Evolutionary conservation across 2,113 vertebrate species (phyloP).

Genomic region (Montifringilla adamsi): DNA sequence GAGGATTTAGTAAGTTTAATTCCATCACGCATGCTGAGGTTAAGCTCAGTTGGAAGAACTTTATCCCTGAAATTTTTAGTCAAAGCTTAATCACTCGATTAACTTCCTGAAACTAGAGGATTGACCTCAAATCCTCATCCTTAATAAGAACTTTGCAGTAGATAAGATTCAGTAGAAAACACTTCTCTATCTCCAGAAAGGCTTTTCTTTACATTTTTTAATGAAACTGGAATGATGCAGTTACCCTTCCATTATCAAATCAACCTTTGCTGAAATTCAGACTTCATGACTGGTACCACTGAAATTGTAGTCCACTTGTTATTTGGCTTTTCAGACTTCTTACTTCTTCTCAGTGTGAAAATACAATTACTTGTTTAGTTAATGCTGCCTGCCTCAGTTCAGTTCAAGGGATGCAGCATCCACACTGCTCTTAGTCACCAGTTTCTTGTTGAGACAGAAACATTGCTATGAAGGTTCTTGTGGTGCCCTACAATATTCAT

Average conservation of each 20-base stretch:
- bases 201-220: neutral
- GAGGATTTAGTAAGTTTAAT: neutral
- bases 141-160: neutral
- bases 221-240: neutral
- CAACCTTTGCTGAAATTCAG: neutral
- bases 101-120: conserved; percentile 5
- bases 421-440: neutral
- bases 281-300: neutral
- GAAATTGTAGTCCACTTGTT: neutral
- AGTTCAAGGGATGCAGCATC: neutral
- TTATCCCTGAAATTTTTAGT: conserved; percentile 22
- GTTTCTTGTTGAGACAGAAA: neutral
- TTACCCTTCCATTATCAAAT: neutral
- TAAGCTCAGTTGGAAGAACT: conserved; percentile 5
- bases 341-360: neutral
- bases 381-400: neutral
- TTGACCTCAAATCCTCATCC: conserved; percentile 17
- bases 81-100: conserved; percentile 22
- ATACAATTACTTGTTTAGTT: neutral
- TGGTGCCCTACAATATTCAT: neutral
- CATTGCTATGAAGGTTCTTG: neutral
- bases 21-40: neutral
- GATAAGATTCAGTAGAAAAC: neutral
- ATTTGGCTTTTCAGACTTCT: neutral
- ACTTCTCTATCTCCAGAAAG: neutral